A percentile compares a stretch with the other conserved stretches of the same genome.
phyloP scores from a whole-genome alignment of 2,113 vertebrate species.

The Emydura subglobosa region DNA sequence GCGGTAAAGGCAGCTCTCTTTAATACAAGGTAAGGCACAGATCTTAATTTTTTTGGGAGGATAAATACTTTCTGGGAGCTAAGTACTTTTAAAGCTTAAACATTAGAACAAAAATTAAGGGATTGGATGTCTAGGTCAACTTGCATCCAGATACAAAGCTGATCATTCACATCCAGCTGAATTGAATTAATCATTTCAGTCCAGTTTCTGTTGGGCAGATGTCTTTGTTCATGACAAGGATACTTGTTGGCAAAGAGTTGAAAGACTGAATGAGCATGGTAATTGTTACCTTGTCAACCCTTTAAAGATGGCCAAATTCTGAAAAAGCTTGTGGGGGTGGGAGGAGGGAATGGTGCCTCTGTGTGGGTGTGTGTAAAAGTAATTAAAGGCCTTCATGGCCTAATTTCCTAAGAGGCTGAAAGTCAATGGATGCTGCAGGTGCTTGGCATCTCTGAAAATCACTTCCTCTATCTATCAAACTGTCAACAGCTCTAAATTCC shows the following conservation, averaged over 20 bases:
- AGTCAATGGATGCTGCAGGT: background rate
- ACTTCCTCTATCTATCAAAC: background rate
- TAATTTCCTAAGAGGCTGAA: background rate
- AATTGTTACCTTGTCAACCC: background rate
- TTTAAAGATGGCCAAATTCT: background rate
- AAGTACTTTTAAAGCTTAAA: background rate
- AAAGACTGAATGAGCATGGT: background rate
- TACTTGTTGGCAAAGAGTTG: background rate
- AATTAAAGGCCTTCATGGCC: conserved; percentile 1
- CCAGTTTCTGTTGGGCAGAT: background rate
- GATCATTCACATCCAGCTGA: background rate
- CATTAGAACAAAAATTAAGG: background rate
- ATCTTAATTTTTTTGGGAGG: background rate
- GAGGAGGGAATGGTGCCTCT: too few relatives aligned
- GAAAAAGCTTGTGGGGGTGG: background rate
- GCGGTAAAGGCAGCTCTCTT: conserved; percentile 99
- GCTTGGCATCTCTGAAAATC: background rate
- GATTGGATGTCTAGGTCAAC: background rate
- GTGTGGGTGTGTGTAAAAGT: background rate
- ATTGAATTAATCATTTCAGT: background rate
- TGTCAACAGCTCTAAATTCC: background rate
- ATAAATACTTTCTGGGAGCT: background rate
- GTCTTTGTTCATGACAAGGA: background rate
- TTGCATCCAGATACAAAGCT: background rate
- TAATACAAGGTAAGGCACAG: conserved; percentile 89